Conservation (phyloP, 1,140 invertebrate species). For the Probaryconus sp. region DNA sequence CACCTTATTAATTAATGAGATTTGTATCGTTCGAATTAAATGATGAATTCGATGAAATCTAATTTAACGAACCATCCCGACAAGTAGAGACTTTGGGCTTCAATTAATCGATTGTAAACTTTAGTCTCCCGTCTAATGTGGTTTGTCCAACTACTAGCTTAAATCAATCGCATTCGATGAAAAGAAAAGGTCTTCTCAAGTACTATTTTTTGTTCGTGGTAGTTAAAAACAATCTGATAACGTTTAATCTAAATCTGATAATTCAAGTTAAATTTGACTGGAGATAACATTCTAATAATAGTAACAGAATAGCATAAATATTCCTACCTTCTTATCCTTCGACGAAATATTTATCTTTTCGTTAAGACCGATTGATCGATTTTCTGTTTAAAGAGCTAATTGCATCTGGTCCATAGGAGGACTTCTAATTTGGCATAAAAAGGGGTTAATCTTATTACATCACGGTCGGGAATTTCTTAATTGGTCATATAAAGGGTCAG, state of each 20-base stretch:
- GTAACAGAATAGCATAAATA: slow-evolving; percentile 6
- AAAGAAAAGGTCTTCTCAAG: too few species aligned
- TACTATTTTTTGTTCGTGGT: too few species aligned
- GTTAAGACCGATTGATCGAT: slow-evolving; percentile 32
- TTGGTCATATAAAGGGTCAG: slow-evolving; percentile 47
- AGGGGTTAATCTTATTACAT: slow-evolving; percentile 52
- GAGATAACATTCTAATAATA: too few species aligned
- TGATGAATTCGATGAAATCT: too few species aligned
- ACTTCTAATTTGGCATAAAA: slow-evolving; percentile 44
- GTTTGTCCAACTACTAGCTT: slow-evolving; percentile 15
- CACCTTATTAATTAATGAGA: too few species aligned
- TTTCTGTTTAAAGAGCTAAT: slow-evolving; percentile 43
- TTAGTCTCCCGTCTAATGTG: slow-evolving; percentile 17
- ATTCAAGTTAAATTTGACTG: too few species aligned
- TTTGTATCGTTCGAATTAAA: too few species aligned
- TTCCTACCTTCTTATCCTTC: slow-evolving; percentile 24
- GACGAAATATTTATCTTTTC: slow-evolving; percentile 27
- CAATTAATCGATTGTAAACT: not conserved
- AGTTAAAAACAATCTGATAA: too few species aligned
- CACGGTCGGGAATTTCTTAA: slow-evolving; percentile 28
- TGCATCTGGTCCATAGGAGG: not conserved
- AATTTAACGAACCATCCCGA: too few species aligned
- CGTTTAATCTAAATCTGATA: too few species aligned
- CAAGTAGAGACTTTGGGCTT: not conserved
- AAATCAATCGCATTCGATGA: too few species aligned